Conservation (phyloP, 2,113 vertebrate species). For the Leptosomus discolor region DNA sequence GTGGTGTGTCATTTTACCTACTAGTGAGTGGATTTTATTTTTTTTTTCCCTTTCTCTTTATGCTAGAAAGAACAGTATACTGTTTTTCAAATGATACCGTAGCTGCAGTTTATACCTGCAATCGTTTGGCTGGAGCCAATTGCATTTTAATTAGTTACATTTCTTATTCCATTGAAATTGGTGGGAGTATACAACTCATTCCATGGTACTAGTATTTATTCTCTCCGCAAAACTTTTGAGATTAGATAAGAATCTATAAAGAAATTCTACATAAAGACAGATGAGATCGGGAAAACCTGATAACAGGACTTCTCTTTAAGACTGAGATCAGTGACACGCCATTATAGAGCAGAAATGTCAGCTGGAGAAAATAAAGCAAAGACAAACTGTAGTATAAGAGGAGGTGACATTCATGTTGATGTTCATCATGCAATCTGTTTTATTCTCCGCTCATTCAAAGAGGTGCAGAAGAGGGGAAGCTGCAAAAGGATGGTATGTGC, state of each 20-base stretch:
- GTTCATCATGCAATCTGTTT: neutral
- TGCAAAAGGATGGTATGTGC: neutral
- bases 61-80: neutral
- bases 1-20: neutral
- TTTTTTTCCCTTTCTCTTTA: neutral
- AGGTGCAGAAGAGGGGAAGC: neutral
- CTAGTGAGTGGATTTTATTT: neutral
- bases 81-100: neutral
- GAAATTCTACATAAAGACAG: neutral
- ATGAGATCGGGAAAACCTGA: neutral
- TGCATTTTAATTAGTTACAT: neutral
- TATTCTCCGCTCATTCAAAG: neutral
- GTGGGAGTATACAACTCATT: neutral
- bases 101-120: neutral
- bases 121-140: neutral
- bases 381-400: accelerated
- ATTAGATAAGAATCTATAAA: neutral
- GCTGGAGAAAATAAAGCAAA: neutral
- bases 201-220: neutral
- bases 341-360: neutral
- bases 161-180: neutral
- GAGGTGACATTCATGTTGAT: neutral
- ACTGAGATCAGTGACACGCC: neutral
- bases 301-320: neutral
- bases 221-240: neutral